Evolutionary conservation across 2,888 invertebrate genomes (phyloP).

Genomic region (Tortrix viridana): DNA sequence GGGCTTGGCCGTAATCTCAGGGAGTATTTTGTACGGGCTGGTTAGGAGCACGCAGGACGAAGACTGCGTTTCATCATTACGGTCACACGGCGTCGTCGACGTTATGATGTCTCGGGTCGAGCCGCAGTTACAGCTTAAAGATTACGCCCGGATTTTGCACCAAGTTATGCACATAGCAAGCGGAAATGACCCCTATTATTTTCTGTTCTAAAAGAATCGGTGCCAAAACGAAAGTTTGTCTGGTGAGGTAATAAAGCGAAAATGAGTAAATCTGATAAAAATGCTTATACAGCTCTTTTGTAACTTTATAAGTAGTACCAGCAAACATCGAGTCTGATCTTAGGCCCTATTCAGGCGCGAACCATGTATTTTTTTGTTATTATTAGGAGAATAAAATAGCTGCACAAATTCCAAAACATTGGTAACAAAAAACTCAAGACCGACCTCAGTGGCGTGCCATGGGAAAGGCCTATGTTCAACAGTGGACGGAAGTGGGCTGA

Average conservation of each 20-base stretch:
- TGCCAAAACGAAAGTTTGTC: constrained; percentile 17
- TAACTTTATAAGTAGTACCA: constrained; percentile 9
- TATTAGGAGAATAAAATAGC: no score
- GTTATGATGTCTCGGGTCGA: constrained; percentile 48
- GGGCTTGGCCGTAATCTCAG: constrained; percentile 56
- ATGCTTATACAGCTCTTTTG: constrained; percentile 15
- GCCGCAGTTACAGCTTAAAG: constrained; percentile 38
- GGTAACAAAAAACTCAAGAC: no score
- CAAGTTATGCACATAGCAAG: constrained; percentile 12
- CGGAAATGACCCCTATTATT: constrained; percentile 2
- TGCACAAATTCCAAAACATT: no score
- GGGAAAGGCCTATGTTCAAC: no score
- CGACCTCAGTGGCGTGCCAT: no score
- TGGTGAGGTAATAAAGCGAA: neutral
- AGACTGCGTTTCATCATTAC: constrained; percentile 61
- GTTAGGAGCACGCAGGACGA: constrained; percentile 36
- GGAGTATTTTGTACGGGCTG: constrained; percentile 54
- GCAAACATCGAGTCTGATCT: constrained; percentile 1
- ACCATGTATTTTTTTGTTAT: neutral
- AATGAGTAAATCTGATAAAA: constrained; percentile 5
- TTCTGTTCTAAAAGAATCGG: neutral
- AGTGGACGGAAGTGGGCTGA: no score
- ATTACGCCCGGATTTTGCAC: constrained; percentile 9
- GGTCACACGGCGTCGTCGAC: constrained; percentile 47
- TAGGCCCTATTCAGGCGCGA: constrained; percentile 13